These are phyloP conservation scores for Mimachlamys varia DNA, from an alignment of 2,888 invertebrate species.

Conservation along the genomic window DNA sequence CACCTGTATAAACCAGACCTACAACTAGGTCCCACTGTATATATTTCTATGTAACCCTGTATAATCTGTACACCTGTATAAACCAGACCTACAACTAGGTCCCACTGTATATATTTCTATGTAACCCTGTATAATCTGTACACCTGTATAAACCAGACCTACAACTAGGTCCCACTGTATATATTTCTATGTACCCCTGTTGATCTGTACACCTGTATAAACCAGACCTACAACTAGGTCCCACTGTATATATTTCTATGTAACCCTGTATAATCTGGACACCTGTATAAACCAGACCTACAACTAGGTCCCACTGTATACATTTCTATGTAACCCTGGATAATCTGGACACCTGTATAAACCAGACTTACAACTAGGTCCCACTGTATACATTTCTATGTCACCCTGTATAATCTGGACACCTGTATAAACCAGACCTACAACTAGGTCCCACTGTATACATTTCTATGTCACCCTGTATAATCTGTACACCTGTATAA, in stretches of 20 bases:
- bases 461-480: background rate
- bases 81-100: too few relatives aligned
- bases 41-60: background rate
- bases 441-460: background rate
- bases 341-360: slow-evolving; percentile 1
- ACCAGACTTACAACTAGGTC: background rate
- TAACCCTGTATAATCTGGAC: background rate
- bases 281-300: background rate
- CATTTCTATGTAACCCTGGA: background rate
- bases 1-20: background rate
- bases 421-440: background rate
- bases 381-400: background rate
- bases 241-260: background rate
- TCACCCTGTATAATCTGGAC: background rate
- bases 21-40: background rate
- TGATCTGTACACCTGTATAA: background rate
- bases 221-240: background rate
- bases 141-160: background rate
- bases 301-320: background rate
- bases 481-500: background rate
- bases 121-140: background rate
- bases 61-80: background rate
- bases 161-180: background rate
- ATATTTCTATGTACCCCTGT: background rate
- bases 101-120: background rate